phyloP scores from a whole-genome alignment of 2,797 vertebrate species.

The Cryptoblepharus egeriae region DNA sequence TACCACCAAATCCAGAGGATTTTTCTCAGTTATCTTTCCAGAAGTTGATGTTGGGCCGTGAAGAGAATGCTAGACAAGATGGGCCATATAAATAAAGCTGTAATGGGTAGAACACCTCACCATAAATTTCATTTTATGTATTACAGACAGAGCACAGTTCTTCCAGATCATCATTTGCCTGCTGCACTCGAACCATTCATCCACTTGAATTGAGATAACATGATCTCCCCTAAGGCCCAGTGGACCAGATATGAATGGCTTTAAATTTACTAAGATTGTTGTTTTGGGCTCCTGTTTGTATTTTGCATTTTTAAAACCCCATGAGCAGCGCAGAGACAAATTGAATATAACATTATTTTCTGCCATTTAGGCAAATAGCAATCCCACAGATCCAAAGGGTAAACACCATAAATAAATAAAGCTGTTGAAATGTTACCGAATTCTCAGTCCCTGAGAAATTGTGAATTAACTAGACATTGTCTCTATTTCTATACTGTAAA shows the following conservation, averaged over 20 bases:
- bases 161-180: neutral
- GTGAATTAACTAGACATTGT: neutral
- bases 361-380: conserved; percentile 62
- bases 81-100: too few relatives aligned
- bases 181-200: neutral
- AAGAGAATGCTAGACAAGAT: too few relatives aligned
- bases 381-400: conserved; percentile 55
- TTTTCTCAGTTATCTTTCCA: too few relatives aligned
- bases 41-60: too few relatives aligned
- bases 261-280: conserved; percentile 19
- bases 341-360: conserved; percentile 62
- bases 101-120: too few relatives aligned
- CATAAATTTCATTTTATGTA: neutral
- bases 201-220: conserved; percentile 9
- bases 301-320: conserved; percentile 39
- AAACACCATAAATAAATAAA: conserved; percentile 71
- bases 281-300: conserved; percentile 8
- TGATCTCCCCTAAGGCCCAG: neutral
- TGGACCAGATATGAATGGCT: conserved; percentile 29
- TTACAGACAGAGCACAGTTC: neutral
- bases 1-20: too few relatives aligned
- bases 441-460: conserved; percentile 30
- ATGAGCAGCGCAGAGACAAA: conserved; percentile 46
- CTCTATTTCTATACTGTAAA: neutral
- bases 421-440: conserved; percentile 44